Percentiles rank a stretch among this genome's conserved stretches.
Conservation (phyloP, 2,113 vertebrate species). For the Campylomormyrus tamandua region DNA sequence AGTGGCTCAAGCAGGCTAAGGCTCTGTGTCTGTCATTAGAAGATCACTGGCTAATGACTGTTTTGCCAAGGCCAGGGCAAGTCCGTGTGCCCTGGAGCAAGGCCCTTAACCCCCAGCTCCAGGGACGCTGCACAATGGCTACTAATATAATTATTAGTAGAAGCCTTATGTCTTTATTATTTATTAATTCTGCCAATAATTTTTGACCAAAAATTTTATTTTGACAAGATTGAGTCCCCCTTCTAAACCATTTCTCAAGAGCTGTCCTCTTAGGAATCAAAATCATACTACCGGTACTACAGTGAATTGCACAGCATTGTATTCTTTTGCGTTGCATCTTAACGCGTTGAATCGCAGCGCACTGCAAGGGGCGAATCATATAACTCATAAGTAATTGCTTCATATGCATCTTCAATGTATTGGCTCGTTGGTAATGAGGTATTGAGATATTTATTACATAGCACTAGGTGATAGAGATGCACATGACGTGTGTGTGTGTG, state of each 20-base stretch:
- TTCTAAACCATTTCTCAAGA: not conserved
- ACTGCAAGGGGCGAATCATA: too few relatives aligned
- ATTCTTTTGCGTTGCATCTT: too few relatives aligned
- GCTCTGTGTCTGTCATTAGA: not conserved
- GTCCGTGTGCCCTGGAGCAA: not conserved
- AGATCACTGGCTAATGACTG: not conserved
- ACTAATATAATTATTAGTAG: not conserved
- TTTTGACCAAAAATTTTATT: not conserved
- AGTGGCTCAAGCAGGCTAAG: not conserved
- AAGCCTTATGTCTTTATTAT: not conserved
- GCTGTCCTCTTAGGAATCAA: not conserved
- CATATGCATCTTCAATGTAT: too few relatives aligned
- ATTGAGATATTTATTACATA: too few relatives aligned
- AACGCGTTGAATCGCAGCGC: too few relatives aligned
- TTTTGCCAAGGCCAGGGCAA: fast-evolving
- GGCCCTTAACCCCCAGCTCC: not conserved
- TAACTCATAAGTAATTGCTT: too few relatives aligned
- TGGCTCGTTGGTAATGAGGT: too few relatives aligned
- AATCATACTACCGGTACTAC: not conserved
- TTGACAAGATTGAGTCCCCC: not conserved
- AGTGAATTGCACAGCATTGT: not conserved
- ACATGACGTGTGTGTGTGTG: too few relatives aligned
- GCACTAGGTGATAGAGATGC: too few relatives aligned
- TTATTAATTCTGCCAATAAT: not conserved
- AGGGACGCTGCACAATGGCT: not conserved